These are phyloP conservation scores for Taeniopygia guttata DNA, from an alignment of 2,797 vertebrate genomes.

Conservation along the genomic window DNA sequence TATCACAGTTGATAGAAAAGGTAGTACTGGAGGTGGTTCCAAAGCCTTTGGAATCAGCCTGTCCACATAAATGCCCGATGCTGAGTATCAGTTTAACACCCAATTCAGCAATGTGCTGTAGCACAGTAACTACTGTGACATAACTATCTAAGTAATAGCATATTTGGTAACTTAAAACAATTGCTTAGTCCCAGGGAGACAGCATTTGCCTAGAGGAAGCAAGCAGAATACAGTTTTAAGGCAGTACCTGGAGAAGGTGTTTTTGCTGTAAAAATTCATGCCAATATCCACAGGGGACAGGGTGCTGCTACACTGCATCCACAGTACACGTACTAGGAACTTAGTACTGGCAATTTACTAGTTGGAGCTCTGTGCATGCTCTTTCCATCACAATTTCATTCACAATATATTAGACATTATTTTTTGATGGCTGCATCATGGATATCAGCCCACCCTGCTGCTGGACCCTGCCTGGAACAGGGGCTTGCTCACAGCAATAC, in stretches of 20 bases:
- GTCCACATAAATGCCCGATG: background rate
- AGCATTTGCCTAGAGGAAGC: background rate
- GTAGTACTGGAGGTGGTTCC: background rate
- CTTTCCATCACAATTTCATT: background rate
- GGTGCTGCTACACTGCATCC: background rate
- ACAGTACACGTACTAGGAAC: rapidly evolving
- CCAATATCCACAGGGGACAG: too few species aligned
- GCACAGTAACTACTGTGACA: background rate
- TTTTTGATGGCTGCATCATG: background rate
- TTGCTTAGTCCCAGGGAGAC: background rate
- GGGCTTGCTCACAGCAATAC: background rate
- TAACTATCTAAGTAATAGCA: background rate
- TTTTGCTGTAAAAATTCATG: background rate
- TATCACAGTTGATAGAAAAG: background rate
- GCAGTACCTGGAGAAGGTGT: background rate
- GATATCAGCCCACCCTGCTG: background rate
- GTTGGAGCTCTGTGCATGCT: background rate
- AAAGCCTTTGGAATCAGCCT: background rate
- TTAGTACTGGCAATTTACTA: background rate
- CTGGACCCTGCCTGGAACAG: background rate
- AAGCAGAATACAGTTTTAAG: background rate
- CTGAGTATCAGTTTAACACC: background rate
- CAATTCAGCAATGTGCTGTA: background rate
- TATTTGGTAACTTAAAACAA: rapidly evolving
- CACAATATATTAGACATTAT: rapidly evolving